Base-by-base conservation (phyloP, 2,113 vertebrate species). In the Burhinus oedicnemus region DNA sequence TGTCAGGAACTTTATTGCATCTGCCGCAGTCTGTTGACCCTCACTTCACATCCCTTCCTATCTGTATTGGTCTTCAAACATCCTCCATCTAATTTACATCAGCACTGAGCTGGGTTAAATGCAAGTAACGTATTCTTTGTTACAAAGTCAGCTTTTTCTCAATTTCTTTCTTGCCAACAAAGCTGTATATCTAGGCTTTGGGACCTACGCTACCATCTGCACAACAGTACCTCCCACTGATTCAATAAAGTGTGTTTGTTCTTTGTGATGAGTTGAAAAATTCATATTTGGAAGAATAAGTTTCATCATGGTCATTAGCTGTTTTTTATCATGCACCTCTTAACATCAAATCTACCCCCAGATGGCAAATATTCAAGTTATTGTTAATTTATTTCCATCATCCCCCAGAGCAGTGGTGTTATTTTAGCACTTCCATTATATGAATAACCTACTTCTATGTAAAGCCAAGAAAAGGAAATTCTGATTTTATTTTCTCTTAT, bases 61-160 rank as follows among this genome's bases (percentile, higher is more conserved):
- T 32, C 32, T 40, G 12, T 30, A 60, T 27, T 11, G 5, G 13
- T 60, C 32, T 78, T 88, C 22, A 51, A 70, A 65, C 9, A 55
- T 83, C 40, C 11, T 65, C 8, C 15, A 2, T 32, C 21, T 51
- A 32, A 18, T 78, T 54, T 69, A n/a, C 7, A 51, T 60, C 10
- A 29, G 13, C 38, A 65, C 5, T 26, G 25, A 79, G 19, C 14
- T 34, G 32, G 2, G 12, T 45, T 76, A 70, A 87, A 83, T 40
- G 18, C 12, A 70, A 65, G 16, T 22, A 54, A 36, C 0, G 0
- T 25, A 20, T 11, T 65, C 15, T 65, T 72, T 61, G 7, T 66
- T 34, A 68, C 8, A 38, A 23, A 77, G 36, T 40, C 51, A 78
- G 4, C 15, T 75, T 60, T 83, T 92, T 70, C 16, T 54, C 22